Conservation (phyloP, 2,888 invertebrate species). For the Lasius fuliginosus region DNA sequence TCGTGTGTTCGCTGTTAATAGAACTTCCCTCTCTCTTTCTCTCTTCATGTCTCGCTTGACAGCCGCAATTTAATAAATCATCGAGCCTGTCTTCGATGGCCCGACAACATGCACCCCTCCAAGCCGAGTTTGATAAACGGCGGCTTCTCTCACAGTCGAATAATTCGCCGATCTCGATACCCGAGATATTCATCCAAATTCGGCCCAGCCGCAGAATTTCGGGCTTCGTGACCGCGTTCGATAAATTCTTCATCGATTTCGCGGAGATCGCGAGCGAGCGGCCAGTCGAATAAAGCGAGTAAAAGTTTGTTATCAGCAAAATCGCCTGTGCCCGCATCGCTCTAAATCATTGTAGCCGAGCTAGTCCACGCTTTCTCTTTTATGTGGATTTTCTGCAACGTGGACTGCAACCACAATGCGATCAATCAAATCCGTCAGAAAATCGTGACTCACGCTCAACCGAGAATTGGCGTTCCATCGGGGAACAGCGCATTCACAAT, state of each 20-base stretch:
- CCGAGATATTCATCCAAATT: conserved; percentile 51
- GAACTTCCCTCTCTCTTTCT: conserved; percentile 53
- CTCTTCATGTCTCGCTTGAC: conserved; percentile 45
- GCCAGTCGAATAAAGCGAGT: conserved; percentile 45
- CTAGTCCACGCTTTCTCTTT: conserved; percentile 52
- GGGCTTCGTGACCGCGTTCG: conserved; percentile 15
- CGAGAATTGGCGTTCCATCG: conserved; percentile 56
- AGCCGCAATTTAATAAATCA: conserved; percentile 75
- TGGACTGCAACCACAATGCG: conserved; percentile 57
- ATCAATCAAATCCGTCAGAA: conserved; percentile 58
- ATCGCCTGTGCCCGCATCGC: conserved; percentile 46
- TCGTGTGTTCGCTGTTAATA: conserved; percentile 55
- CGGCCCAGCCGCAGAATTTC: conserved; percentile 60
- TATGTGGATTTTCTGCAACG: conserved; percentile 58
- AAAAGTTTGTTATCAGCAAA: conserved; percentile 54
- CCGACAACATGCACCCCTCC: conserved; percentile 17
- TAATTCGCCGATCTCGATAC: conserved; percentile 58
- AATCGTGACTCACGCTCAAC: conserved; percentile 56
- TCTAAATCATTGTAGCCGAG: conserved; percentile 51
- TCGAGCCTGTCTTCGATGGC: conserved; percentile 69
- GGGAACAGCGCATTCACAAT: conserved; percentile 48
- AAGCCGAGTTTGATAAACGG: conserved; percentile 69
- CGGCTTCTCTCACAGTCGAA: conserved; percentile 55
- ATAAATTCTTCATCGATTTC: conserved; percentile 58
- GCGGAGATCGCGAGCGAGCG: conserved; percentile 30